Evolutionary conservation across 2,113 vertebrate genomes (phyloP), one percentile per base, ranked within the genome.

Genomic region (Orthonyx spaldingii): DNA sequence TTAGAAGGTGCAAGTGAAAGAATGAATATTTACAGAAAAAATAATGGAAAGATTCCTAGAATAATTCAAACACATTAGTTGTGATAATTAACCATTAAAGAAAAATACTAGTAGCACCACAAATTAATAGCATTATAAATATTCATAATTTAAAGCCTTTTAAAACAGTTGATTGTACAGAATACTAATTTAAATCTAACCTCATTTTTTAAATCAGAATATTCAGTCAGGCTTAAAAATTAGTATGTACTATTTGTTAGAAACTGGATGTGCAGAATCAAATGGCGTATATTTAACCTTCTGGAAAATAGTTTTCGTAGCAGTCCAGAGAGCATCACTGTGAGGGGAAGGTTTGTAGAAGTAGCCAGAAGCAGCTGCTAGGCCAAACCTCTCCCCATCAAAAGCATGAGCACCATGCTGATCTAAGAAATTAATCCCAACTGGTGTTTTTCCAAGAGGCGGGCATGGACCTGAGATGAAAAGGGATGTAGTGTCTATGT

Each of bases 21-120:
- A 95, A 93, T 78, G 6, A 93, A 83, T 96, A 90, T 94, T 97
- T 96, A 84, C 91, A 90, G 75, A 70, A 85, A 89, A 96, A 89
- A 90, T 61, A 95, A 94, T 79, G 20, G 68, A 61, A 90, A 86
- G n/a, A 78, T 92, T 95, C 89, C 52, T 88, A 81, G 71, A 88
- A 90, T 90, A 90, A 93, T 91, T 91, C 39, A 77, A 92, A 71
- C 66, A 90, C 35, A 90, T 96, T 93, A 90, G 59, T 76, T 75
- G 57, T 47, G 24, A 89, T 95, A 96, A 95, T 96, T 94, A 95
- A 90, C 59, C 52, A 71, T 84, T 94, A 93, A 93, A 94, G 50
- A 91, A 93, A 95, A 94, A 84, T 84, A 80, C 33, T 61, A 94
- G 91, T 81, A 90, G 47, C 37, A 80, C 33, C 59, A 78, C 37